Evolutionary conservation across 2,888 invertebrate genomes (phyloP).

Genomic region (Harpalus rubripes): DNA sequence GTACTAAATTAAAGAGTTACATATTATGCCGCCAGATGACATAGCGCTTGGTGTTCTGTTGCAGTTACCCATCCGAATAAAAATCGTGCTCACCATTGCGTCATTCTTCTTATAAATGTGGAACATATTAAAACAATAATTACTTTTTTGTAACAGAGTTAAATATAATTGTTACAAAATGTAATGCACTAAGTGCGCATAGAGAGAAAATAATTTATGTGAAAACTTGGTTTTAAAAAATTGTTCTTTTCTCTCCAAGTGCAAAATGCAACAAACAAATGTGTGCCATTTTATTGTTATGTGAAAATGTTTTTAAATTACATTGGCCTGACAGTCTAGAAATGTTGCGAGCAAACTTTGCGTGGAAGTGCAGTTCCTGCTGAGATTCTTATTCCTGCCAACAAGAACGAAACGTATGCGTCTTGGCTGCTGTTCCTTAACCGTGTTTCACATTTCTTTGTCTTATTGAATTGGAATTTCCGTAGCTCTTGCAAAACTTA

Average conservation of each 20-base stretch:
- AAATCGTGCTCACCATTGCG: no score
- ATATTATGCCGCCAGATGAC: no score
- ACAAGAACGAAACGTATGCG: slow-evolving; percentile 4
- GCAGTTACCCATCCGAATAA: no score
- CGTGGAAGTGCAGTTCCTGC: slow-evolving; percentile 16
- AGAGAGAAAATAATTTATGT: no score
- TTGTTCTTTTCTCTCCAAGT: slow-evolving; percentile 7
- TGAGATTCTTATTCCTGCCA: slow-evolving; percentile 10
- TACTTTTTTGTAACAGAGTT: no score
- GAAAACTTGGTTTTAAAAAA: background rate
- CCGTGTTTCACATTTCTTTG: slow-evolving; percentile 29
- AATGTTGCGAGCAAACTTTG: slow-evolving; percentile 25
- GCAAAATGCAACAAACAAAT: slow-evolving; percentile 7
- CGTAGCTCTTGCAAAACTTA: background rate
- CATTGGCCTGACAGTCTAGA: slow-evolving; percentile 15
- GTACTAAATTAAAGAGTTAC: no score
- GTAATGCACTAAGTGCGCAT: no score
- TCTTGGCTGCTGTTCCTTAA: slow-evolving; percentile 30
- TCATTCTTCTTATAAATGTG: no score
- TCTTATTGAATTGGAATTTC: slow-evolving; percentile 22
- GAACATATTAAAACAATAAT: no score
- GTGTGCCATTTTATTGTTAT: slow-evolving; percentile 15
- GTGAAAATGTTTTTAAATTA: slow-evolving; percentile 40
- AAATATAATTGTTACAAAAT: no score
- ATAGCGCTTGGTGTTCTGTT: no score